Base-by-base conservation (phyloP, 2,888 invertebrate species). In the Leptopterna dolabrata region DNA sequence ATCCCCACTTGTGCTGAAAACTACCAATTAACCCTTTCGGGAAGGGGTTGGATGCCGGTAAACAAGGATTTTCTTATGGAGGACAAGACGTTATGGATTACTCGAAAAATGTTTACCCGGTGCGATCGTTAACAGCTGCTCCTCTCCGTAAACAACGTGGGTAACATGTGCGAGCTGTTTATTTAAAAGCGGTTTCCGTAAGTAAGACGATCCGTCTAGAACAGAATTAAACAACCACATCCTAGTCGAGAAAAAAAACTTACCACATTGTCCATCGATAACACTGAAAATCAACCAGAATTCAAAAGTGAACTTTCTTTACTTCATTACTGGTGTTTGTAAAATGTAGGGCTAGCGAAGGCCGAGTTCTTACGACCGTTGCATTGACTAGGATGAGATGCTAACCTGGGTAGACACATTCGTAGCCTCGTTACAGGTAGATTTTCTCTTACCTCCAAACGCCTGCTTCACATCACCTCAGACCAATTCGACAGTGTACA, bases 31-130 rank as follows among this genome's bases (percentile, higher is more conserved):
- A 51, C 47, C 45, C 30, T 30, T 24, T 29, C 30, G 27, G 19
- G 9, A 76, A 85, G 45, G 85, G 85, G 85, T 85, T 73, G 76
- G 36, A 43, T 45, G n/a, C 45, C n/a, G 41, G 45, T 85, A 85
- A 71, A 73, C 73, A 71, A 45, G 76, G 85, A 43, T 85, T 85
- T 85, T 47, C 85, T 70, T 43, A 41, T 41, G 41, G 36, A 45
- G 30, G 27, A 30, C 70, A 36, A 55, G 27, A 30, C 55, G 30
- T 47, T 13, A 16, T 30, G 55, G 63, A 63, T 63, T 16, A 4
- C 16, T 51, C 19, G 27, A 81, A 81, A 83, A 63, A 41, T 83
- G 83, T 83, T 83, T 83, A 71, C 83, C n/a, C 29, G 27, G 70
- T 11, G 63, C 19, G 24, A 11, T 43, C n/a, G n/a, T 70, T 30